A percentile compares a stretch with the other conserved stretches of the same genome.
These are phyloP conservation scores for Andricus grossulariae DNA, from an alignment of 1,140 invertebrate species.

Conservation along the genomic window DNA sequence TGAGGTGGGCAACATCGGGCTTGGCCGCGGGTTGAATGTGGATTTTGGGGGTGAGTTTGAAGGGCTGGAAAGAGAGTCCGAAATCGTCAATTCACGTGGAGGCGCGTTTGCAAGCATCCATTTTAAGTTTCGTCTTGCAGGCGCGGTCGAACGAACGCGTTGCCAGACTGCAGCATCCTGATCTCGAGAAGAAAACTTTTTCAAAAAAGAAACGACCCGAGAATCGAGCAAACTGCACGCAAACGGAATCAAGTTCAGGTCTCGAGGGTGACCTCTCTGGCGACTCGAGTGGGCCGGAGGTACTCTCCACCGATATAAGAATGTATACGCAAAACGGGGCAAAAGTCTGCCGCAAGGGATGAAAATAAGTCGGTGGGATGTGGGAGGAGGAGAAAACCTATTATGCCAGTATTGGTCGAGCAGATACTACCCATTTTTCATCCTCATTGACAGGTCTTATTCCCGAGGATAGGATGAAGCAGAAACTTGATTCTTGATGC, in stretches of 20 bases:
- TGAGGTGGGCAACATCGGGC: constrained; percentile 18
- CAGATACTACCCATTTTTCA: constrained; percentile 14
- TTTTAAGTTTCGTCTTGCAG: constrained; percentile 20
- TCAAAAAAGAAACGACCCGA: not conserved
- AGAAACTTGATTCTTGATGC: not conserved
- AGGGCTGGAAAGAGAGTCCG: not conserved
- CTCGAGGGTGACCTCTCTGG: not conserved
- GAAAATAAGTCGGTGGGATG: constrained; percentile 9
- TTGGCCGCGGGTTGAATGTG: constrained; percentile 18
- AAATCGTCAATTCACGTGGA: constrained; percentile 31
- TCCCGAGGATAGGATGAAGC: not conserved
- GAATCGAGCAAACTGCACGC: not conserved
- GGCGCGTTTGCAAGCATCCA: constrained; percentile 4
- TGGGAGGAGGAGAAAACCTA: not conserved
- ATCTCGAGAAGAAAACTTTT: constrained; percentile 3
- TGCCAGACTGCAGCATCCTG: not conserved
- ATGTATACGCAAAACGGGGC: not conserved
- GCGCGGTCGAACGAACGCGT: not conserved
- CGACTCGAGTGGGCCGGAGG: not conserved
- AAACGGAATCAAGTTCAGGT: not conserved
- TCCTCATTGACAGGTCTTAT: not conserved
- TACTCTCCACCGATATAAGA: no score
- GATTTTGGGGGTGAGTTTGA: constrained; percentile 11
- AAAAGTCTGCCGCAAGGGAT: not conserved
- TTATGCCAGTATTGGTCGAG: not conserved